Evolutionary conservation across 2,888 invertebrate genomes (phyloP).

Genomic region (Panopea generosa): DNA sequence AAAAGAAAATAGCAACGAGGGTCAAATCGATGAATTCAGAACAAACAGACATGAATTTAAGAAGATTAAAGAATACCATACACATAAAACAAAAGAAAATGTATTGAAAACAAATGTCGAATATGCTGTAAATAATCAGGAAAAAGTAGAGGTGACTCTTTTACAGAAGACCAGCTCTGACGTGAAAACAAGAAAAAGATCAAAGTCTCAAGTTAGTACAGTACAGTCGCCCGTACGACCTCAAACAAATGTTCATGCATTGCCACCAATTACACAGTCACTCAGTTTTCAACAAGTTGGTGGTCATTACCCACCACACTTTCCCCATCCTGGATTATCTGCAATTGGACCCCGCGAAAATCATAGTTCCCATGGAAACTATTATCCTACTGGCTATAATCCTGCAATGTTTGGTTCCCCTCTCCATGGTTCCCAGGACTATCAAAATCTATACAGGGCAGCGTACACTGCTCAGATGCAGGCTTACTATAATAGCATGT

Average conservation of each 20-base stretch:
- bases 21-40: too few species aligned
- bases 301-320: not conserved
- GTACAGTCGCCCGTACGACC: too few species aligned
- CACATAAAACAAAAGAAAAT: not conserved
- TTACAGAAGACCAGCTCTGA: too few species aligned
- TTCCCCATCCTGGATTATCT: not conserved
- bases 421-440: too few species aligned
- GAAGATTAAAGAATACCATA: too few species aligned
- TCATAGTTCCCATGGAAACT: not conserved
- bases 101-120: not conserved
- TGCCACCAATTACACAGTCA: constrained; percentile 23
- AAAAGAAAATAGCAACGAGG: not conserved
- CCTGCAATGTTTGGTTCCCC: not conserved
- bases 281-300: constrained; percentile 4
- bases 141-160: too few species aligned
- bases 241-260: not conserved
- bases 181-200: too few species aligned
- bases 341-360: not conserved
- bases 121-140: too few species aligned
- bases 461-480: constrained; percentile 37
- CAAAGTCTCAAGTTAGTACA: too few species aligned
- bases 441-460: too few species aligned
- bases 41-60: not conserved
- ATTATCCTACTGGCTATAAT: not conserved
- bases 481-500: constrained; percentile 45